phyloP scores from a whole-genome alignment of 1,140 invertebrate genomes.

The Lepidurus packardi region DNA sequence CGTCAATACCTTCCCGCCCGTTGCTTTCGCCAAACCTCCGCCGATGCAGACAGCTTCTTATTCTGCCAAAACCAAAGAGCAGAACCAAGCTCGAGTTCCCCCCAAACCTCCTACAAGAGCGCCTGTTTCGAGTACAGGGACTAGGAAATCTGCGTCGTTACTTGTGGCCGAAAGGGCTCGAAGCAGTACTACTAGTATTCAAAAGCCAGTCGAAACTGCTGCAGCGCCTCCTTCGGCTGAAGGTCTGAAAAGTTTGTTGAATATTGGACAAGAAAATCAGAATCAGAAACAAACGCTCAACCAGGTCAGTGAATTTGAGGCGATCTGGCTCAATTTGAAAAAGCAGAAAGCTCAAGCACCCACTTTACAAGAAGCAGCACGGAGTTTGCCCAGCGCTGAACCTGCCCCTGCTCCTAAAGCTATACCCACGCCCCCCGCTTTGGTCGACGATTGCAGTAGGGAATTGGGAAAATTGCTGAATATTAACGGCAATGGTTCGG shows the following conservation, averaged over 20 bases:
- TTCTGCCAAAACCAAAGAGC: neutral
- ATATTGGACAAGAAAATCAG: neutral
- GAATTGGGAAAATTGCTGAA: neutral
- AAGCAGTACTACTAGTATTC: neutral
- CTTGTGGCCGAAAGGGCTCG: neutral
- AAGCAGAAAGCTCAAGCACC: neutral
- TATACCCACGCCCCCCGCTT: neutral
- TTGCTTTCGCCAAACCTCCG: conserved; percentile 2
- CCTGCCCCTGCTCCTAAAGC: conserved; percentile 7
- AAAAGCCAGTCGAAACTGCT: neutral
- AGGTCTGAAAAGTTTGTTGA: neutral
- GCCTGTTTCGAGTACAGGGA: neutral
- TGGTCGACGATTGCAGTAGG: neutral
- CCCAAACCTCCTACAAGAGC: neutral
- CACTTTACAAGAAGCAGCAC: conserved; percentile 25
- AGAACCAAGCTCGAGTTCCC: neutral
- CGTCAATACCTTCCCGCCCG: neutral
- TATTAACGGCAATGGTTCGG: neutral
- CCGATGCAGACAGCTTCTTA: neutral
- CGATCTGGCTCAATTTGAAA: conserved; percentile 20
- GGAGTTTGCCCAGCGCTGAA: conserved; percentile 12
- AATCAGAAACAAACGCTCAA: neutral
- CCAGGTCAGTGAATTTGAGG: neutral
- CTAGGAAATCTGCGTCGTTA: neutral
- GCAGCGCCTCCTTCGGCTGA: neutral